Evolutionary conservation across 1,140 invertebrate genomes (phyloP).

Genomic region (Colletes gigas): DNA sequence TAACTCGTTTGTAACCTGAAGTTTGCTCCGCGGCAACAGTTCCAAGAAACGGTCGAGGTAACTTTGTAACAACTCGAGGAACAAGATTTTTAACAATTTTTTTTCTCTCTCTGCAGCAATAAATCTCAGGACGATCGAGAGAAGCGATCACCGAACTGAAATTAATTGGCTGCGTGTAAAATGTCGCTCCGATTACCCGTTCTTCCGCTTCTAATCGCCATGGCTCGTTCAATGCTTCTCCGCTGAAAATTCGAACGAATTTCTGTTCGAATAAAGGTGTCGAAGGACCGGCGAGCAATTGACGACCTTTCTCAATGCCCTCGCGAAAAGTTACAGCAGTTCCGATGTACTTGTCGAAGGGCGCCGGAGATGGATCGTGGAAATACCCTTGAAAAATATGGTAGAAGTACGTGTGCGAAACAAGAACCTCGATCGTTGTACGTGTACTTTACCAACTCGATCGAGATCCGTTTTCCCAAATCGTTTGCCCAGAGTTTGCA

Average conservation of each 20-base stretch:
- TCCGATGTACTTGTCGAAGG: constrained; percentile 57
- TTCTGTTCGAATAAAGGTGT: constrained; percentile 63
- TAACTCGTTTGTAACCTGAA: too few species aligned
- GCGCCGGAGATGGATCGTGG: constrained; percentile 57
- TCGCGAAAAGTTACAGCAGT: constrained; percentile 44
- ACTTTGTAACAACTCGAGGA: too few species aligned
- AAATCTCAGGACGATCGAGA: too few species aligned
- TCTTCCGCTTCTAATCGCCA: constrained; percentile 34
- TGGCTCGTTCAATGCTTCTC: constrained; percentile 61
- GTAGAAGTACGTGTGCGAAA: background rate
- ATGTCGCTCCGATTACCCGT: constrained; percentile 29
- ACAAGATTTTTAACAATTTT: too few species aligned
- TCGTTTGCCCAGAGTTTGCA: constrained; percentile 49
- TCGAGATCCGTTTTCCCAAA: constrained; percentile 72
- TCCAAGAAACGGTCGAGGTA: too few species aligned
- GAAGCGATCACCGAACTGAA: background rate
- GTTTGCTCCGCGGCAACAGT: too few species aligned
- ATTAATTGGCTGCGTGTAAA: background rate
- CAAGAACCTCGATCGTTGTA: constrained; percentile 18
- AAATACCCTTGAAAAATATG: constrained; percentile 66
- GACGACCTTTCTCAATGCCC: constrained; percentile 43
- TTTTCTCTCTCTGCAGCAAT: too few species aligned
- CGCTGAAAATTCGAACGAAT: constrained; percentile 67
- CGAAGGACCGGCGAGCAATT: constrained; percentile 50
- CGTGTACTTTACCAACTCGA: constrained; percentile 68